Percentiles rank a stretch among this genome's conserved stretches.
These are phyloP conservation scores for Drosophila trapezifrons DNA, from an alignment of 1,140 invertebrate genomes.

Conservation along the genomic window DNA sequence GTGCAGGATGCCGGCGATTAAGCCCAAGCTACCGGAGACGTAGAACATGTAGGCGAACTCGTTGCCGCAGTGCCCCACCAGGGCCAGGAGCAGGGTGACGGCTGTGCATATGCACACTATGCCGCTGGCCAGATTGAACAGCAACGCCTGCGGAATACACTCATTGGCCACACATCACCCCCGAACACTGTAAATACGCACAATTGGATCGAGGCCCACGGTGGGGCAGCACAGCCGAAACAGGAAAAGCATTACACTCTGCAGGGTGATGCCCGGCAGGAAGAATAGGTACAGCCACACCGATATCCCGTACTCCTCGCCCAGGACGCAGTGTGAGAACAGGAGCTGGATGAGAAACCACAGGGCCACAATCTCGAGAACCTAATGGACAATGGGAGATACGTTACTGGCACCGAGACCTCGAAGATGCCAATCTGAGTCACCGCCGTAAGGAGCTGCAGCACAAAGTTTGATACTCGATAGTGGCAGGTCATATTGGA, in stretches of 20 bases:
- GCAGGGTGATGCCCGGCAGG: slow-evolving; percentile 39
- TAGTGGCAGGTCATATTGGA: slow-evolving; percentile 32
- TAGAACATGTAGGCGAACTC: slow-evolving; percentile 41
- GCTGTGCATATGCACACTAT: slow-evolving; percentile 23
- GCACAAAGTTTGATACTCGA: slow-evolving; percentile 39
- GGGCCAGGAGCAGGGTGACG: slow-evolving; percentile 31
- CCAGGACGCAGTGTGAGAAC: slow-evolving; percentile 45
- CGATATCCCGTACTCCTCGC: slow-evolving; percentile 53
- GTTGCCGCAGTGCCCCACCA: slow-evolving; percentile 53
- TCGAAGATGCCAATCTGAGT: slow-evolving; percentile 6
- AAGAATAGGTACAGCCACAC: slow-evolving; percentile 38
- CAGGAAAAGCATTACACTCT: slow-evolving; percentile 23
- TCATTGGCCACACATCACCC: background rate
- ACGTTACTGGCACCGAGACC: background rate
- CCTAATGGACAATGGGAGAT: slow-evolving; percentile 17
- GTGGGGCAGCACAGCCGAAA: slow-evolving; percentile 46
- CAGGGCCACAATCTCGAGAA: slow-evolving; percentile 42
- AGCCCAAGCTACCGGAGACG: slow-evolving; percentile 18
- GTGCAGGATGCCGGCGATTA: slow-evolving; percentile 57
- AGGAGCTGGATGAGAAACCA: slow-evolving; percentile 22
- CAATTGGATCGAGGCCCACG: slow-evolving; percentile 68
- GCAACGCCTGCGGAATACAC: slow-evolving; percentile 50
- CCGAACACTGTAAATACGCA: slow-evolving; percentile 34
- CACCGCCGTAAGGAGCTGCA: slow-evolving; percentile 50
- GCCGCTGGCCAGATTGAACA: slow-evolving; percentile 55